These are phyloP conservation scores for Notospermus geniculatus DNA, from an alignment of 1,140 invertebrate genomes.

Conservation along the genomic window DNA sequence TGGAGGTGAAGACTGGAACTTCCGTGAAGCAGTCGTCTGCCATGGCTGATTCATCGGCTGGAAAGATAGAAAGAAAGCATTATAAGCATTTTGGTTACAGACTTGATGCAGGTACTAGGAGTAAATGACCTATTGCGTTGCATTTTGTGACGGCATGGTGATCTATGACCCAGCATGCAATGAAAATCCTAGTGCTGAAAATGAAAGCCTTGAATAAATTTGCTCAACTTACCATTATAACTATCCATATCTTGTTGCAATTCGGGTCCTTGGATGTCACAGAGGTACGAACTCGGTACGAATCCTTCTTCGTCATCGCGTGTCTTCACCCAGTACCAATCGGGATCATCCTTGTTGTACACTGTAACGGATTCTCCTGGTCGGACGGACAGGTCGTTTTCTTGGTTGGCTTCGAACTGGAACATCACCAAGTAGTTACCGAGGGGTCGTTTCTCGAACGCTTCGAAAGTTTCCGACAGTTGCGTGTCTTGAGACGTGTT, in stretches of 20 bases:
- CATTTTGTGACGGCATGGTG: too few relatives aligned
- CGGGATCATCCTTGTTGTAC: constrained; percentile 87
- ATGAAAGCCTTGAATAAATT: too few relatives aligned
- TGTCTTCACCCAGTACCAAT: constrained; percentile 93
- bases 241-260: too few relatives aligned
- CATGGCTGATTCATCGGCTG: too few relatives aligned
- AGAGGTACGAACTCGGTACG: constrained; percentile 90
- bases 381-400: constrained; percentile 92
- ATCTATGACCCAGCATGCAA: too few relatives aligned
- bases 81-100: neutral
- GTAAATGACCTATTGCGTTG: too few relatives aligned
- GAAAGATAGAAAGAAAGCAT: too few relatives aligned
- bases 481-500: constrained; percentile 51
- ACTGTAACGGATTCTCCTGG: constrained; percentile 92
- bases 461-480: constrained; percentile 63
- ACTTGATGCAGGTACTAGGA: too few relatives aligned
- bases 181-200: too few relatives aligned
- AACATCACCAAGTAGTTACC: constrained; percentile 89
- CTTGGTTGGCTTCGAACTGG: constrained; percentile 87
- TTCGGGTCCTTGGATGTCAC: too few relatives aligned
- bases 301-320: constrained; percentile 93
- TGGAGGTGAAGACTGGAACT: neutral
- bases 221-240: too few relatives aligned
- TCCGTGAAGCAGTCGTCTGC: too few relatives aligned
- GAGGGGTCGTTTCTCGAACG: constrained; percentile 87